Percentiles rank a stretch among this genome's conserved stretches.
Evolutionary conservation across 2,113 vertebrate genomes (phyloP).

Genomic region (Apeltes quadracus): DNA sequence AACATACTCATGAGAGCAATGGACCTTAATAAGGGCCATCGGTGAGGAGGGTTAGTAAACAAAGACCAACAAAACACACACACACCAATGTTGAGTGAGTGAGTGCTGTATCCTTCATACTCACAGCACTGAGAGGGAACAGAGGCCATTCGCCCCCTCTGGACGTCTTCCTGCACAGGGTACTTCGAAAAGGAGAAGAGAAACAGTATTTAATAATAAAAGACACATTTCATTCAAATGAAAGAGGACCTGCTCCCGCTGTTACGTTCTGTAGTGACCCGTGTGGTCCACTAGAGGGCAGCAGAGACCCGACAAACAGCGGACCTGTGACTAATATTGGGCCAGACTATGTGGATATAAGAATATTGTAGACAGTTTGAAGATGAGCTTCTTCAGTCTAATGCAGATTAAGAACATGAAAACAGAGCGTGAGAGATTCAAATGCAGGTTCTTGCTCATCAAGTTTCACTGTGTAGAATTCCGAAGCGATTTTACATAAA

Average conservation of each 20-base stretch:
- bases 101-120: constrained; percentile 59
- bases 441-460: no score
- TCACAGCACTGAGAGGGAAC: constrained; percentile 96
- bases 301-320: constrained; percentile 21
- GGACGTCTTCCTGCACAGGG: constrained; percentile 83
- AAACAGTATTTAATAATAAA: neutral
- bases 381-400: neutral
- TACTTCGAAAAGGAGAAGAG: constrained; percentile 69
- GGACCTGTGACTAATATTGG: neutral
- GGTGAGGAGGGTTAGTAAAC: neutral
- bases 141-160: constrained; percentile 82
- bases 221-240: neutral
- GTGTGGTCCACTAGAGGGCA: constrained; percentile 31
- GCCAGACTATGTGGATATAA: no score
- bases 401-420: neutral
- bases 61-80: neutral
- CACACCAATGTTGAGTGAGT: neutral
- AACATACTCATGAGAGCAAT: neutral
- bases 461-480: neutral
- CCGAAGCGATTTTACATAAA: neutral
- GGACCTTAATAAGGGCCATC: neutral
- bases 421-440: neutral
- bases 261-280: neutral
- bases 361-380: neutral
- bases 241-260: neutral